phyloP scores from a whole-genome alignment of 2,888 invertebrate genomes.

The Conus canariensis region DNA sequence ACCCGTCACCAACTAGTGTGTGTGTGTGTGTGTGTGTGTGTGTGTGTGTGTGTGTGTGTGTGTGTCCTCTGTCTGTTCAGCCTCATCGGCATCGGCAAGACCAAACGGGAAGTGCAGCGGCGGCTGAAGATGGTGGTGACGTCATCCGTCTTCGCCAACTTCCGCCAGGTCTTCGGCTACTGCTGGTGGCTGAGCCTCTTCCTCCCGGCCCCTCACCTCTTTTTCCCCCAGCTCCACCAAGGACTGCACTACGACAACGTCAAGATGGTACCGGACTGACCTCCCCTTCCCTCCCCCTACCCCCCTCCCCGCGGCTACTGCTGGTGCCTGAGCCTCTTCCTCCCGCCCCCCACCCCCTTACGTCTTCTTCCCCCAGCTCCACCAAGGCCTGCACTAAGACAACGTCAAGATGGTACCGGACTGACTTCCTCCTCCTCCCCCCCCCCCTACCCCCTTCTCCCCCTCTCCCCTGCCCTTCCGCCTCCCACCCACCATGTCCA shows the following conservation, averaged over 20 bases:
- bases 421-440: background rate
- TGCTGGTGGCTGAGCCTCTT: slow-evolving; percentile 65
- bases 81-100: slow-evolving; percentile 54
- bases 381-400: slow-evolving; percentile 63
- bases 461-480: too few species aligned
- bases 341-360: background rate
- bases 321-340: too few species aligned
- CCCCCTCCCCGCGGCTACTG: background rate
- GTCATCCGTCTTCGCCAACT: slow-evolving; percentile 54
- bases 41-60: too few species aligned
- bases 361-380: slow-evolving; percentile 31
- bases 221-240: slow-evolving; percentile 49
- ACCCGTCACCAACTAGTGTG: too few species aligned
- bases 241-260: slow-evolving; percentile 62
- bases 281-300: background rate
- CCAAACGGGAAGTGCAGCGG: slow-evolving; percentile 59
- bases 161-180: slow-evolving; percentile 64
- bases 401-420: slow-evolving; percentile 48
- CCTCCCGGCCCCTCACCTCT: background rate
- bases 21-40: too few species aligned
- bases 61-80: background rate
- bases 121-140: slow-evolving; percentile 53
- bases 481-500: too few species aligned
- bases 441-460: background rate
- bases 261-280: slow-evolving; percentile 29